These are phyloP conservation scores for Hanleya hanleyi DNA, from an alignment of 2,888 invertebrate genomes.

Conservation along the genomic window DNA sequence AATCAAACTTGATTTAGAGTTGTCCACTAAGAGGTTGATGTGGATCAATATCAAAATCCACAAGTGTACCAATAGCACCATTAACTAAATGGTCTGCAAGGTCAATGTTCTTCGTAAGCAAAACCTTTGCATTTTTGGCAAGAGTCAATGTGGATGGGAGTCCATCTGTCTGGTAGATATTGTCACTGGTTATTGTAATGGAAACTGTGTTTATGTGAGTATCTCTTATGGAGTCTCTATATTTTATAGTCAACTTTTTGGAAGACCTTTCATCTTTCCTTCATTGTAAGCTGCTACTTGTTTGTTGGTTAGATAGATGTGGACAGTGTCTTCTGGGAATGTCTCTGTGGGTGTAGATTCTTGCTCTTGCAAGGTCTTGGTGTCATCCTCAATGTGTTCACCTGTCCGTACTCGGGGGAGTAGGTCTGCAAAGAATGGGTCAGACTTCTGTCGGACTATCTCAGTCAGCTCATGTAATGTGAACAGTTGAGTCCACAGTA, in stretches of 20 bases:
- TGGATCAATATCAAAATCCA: background rate
- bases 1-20: background rate
- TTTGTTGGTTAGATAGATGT: background rate
- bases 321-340: constrained; percentile 1
- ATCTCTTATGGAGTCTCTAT: constrained; percentile 10
- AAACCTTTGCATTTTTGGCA: constrained; percentile 1
- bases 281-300: background rate
- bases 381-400: background rate
- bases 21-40: background rate
- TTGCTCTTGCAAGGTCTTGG: background rate
- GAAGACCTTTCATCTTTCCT: background rate
- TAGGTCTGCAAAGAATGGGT: background rate
- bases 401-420: background rate
- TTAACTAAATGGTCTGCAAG: background rate
- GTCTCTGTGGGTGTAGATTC: background rate
- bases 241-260: constrained; percentile 3
- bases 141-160: background rate
- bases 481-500: constrained; percentile 27
- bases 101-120: background rate
- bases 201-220: constrained; percentile 4
- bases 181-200: constrained; percentile 4
- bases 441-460: constrained; percentile 3
- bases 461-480: constrained; percentile 8
- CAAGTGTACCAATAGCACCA: constrained; percentile 1
- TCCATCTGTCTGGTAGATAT: background rate